phyloP scores from a whole-genome alignment of 1,140 invertebrate species.

The Mamestra configurata region DNA sequence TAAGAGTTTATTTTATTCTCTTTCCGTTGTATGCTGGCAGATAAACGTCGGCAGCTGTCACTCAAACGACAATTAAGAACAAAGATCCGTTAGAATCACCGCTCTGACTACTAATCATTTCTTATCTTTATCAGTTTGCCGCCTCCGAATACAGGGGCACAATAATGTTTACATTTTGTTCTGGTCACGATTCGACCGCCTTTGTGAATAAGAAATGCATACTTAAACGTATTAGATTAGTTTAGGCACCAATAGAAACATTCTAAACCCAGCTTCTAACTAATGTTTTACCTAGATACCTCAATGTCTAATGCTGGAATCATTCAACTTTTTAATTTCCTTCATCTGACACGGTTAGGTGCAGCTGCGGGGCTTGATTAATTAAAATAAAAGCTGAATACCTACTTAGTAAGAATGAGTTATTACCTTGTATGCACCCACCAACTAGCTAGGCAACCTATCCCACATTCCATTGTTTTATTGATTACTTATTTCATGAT shows the following conservation, averaged over 20 bases:
- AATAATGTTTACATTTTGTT: slow-evolving; percentile 66
- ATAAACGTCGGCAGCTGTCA: slow-evolving; percentile 44
- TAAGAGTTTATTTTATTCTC: not conserved
- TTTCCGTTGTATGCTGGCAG: not conserved
- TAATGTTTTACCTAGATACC: no score
- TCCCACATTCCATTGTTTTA: not conserved
- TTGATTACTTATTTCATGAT: not conserved
- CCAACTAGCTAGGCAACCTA: not conserved
- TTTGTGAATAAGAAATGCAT: slow-evolving; percentile 68
- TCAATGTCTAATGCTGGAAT: not conserved
- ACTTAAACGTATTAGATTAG: slow-evolving; percentile 45
- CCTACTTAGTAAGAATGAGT: not conserved
- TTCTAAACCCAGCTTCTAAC: not conserved
- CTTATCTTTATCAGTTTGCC: slow-evolving; percentile 71
- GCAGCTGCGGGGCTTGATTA: not conserved
- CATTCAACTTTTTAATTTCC: not conserved
- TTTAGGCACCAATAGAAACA: slow-evolving; percentile 2
- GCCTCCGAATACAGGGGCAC: slow-evolving; percentile 46
- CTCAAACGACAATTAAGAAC: slow-evolving; percentile 68
- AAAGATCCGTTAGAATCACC: slow-evolving; percentile 71
- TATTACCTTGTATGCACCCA: not conserved
- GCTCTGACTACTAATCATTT: slow-evolving; percentile 70
- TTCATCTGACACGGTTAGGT: not conserved
- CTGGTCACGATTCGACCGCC: slow-evolving; percentile 74
- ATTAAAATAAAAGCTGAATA: not conserved